These are phyloP conservation scores for Rhadina sibilatrix DNA, from an alignment of 2,113 vertebrate genomes.

Conservation along the genomic window DNA sequence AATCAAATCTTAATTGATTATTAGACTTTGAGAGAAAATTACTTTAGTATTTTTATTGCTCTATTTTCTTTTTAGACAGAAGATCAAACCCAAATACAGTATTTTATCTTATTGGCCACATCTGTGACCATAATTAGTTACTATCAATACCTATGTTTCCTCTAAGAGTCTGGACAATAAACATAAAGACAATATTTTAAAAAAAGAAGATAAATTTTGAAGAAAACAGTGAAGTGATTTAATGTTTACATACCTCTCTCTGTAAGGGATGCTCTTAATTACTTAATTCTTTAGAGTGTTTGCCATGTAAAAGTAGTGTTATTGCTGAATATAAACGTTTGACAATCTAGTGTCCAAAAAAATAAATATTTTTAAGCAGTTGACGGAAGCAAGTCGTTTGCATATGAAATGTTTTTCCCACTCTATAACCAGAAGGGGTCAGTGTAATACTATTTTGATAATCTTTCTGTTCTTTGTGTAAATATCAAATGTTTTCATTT, in stretches of 20 bases:
- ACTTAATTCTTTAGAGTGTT: neutral
- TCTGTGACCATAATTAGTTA: neutral
- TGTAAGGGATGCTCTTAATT: neutral
- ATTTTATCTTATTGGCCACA: neutral
- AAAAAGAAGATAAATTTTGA: neutral
- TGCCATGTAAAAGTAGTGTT: neutral
- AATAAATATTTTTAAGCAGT: neutral
- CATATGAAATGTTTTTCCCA: neutral
- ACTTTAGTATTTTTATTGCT: neutral
- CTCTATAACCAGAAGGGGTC: neutral
- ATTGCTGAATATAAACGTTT: too few relatives aligned
- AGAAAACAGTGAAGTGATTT: neutral
- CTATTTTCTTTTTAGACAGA: neutral
- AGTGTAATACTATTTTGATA: neutral
- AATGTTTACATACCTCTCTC: neutral
- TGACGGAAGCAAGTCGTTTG: neutral
- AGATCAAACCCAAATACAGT: neutral
- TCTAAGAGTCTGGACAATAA: neutral
- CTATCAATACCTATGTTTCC: neutral
- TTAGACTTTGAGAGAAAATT: neutral
- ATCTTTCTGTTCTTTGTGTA: neutral
- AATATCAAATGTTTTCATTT: neutral
- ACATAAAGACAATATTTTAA: neutral
- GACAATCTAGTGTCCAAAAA: too few relatives aligned
- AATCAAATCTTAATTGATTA: neutral